A percentile compares a stretch with the other conserved stretches of the same genome.
phyloP scores from a whole-genome alignment of 2,888 invertebrate species.

The Griposia aprilina region DNA sequence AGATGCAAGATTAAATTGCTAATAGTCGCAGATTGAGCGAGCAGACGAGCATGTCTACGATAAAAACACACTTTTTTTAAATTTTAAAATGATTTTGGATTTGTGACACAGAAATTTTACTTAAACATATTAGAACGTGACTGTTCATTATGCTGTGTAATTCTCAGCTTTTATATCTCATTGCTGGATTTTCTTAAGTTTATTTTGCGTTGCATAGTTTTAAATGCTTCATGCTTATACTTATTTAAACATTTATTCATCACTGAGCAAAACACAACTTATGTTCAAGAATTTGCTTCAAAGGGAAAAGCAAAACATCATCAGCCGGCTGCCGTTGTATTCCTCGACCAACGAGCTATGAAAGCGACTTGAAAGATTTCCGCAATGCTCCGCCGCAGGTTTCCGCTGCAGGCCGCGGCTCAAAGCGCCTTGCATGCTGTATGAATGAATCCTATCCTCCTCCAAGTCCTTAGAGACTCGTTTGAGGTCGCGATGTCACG shows the following conservation, averaged over 20 bases:
- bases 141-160: not conserved
- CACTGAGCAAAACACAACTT: conserved; percentile 50
- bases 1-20: conserved; percentile 17
- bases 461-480: conserved; percentile 40
- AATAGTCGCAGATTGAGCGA: conserved; percentile 19
- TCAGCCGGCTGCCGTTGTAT: conserved; percentile 56
- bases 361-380: conserved; percentile 70
- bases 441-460: conserved; percentile 62
- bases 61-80: not conserved
- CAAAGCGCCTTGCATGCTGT: conserved; percentile 69
- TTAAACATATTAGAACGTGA: not conserved
- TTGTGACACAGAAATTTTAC: conserved; percentile 1
- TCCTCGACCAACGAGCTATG: conserved; percentile 61
- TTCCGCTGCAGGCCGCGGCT: conserved; percentile 65
- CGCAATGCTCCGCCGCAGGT: conserved; percentile 63
- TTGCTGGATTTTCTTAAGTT: not conserved
- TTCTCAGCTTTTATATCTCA: conserved; percentile 16
- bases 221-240: not conserved
- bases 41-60: not conserved
- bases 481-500: conserved; percentile 35
- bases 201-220: conserved; percentile 11
- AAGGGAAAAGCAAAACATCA: conserved; percentile 63
- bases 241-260: conserved; percentile 13
- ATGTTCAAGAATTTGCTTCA: conserved; percentile 56
- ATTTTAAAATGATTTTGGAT: not conserved